Conservation (phyloP, 2,797 vertebrate species). For the Acropternis orthonyx region DNA sequence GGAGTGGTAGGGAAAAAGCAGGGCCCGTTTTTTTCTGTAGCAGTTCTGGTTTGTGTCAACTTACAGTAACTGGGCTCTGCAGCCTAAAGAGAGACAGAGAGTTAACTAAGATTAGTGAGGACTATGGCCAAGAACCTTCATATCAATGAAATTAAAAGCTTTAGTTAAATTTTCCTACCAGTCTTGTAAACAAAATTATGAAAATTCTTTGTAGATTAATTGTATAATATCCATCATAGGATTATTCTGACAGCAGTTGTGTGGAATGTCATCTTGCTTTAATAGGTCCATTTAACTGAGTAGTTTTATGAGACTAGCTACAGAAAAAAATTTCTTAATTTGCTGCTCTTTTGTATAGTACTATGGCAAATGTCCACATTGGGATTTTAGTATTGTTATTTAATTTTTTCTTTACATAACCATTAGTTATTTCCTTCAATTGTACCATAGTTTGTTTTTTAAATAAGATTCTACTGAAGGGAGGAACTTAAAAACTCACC, state of each 20-base stretch:
- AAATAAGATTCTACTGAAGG: slow-evolving; percentile 56
- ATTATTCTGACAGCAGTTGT: not conserved
- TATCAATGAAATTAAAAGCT: slow-evolving; percentile 6
- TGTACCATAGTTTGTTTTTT: slow-evolving; percentile 62
- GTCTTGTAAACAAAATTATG: not conserved
- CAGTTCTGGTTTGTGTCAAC: not conserved
- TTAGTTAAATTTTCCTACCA: not conserved
- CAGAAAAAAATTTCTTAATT: slow-evolving; percentile 6
- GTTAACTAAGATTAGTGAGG: not conserved
- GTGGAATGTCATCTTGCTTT: not conserved
- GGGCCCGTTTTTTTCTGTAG: not conserved
- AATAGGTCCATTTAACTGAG: not conserved
- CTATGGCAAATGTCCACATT: slow-evolving; percentile 39
- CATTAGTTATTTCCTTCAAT: slow-evolving; percentile 71
- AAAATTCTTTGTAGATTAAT: not conserved
- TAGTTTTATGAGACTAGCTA: not conserved
- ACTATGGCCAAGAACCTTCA: not conserved
- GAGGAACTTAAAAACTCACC: slow-evolving; percentile 63
- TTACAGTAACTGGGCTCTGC: not conserved
- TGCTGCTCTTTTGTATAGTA: slow-evolving; percentile 9
- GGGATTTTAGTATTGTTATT: slow-evolving; percentile 51
- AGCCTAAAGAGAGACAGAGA: not conserved
- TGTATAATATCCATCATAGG: not conserved
- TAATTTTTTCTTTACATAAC: slow-evolving; percentile 64
- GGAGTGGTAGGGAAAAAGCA: not conserved